Base-by-base conservation (phyloP, 64 coral and sea anemone species). In the Platygyra sinensis region DNA sequence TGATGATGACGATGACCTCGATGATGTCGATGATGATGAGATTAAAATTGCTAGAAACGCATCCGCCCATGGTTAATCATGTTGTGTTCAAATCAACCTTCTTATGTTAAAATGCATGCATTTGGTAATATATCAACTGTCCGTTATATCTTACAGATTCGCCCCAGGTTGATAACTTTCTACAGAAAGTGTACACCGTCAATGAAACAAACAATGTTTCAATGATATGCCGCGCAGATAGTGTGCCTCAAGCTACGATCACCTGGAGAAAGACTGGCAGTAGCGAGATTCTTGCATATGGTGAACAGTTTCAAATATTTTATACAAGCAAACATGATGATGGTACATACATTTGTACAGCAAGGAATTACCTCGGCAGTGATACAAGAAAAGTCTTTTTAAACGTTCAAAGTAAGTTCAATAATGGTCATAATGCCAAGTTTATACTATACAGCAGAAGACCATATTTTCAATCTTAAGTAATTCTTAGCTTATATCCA, bases 381-480 rank as follows among this genome's bases (percentile, higher is more conserved):
- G 88, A 87, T 61, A 31, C 25, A 18, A 85, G 59, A 82, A 52
- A 62, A 39, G 57, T 93, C 17, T 39, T 28, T 1, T 72, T 97
- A 19, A 60, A 88, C 72, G 77, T 97, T 18, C 95, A 94, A 90
- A 86, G 95, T 97, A 97, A 62, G 20, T 36, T 6, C 22, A n/a
- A 67, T 22, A 24, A 24, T 22, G 62, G 24, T 65, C 15, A 19
- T 65, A n/a, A 65, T 65, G 18, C 3, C 22, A 65, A n/a, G 18
- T 20, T 19, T 65, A 5, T 19, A 65, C 24, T 2, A 65, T 0
- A 65, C 62, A 20, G 0, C 4, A 20, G 16, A 16, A 64, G 24
- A 39, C 38, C 38, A 39, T 39, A 39, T 39, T 39, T 39, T 5
- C 5, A 39, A 39, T 39, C 38, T 39, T 39, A 5, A 39, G 38